Evolutionary conservation across 2,113 vertebrate genomes (phyloP).

Genomic region (Coptodon bakossiorum): DNA sequence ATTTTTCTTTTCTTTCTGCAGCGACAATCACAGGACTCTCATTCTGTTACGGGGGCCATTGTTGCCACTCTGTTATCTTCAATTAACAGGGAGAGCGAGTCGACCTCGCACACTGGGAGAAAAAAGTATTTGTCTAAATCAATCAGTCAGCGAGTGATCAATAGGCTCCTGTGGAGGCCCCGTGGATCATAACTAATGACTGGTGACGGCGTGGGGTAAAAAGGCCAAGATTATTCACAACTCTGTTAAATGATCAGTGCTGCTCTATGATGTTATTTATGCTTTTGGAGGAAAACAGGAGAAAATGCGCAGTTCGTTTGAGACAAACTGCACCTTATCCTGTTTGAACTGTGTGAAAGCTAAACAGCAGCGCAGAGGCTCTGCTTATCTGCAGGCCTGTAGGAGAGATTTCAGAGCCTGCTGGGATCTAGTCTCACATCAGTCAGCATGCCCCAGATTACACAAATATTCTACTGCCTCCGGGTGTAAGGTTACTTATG

Average conservation of each 20-base stretch:
- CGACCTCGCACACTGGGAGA: slow-evolving; percentile 67
- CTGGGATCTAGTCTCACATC: not conserved
- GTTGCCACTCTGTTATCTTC: slow-evolving; percentile 73
- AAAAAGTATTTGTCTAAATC: slow-evolving; percentile 70
- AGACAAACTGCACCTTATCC: not conserved
- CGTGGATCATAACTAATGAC: slow-evolving; percentile 51
- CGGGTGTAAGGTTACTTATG: not conserved
- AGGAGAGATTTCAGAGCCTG: not conserved
- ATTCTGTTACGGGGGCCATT: slow-evolving; percentile 70
- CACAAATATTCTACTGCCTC: not conserved
- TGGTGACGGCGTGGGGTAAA: slow-evolving; percentile 63
- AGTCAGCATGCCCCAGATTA: not conserved
- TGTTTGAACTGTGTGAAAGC: not conserved
- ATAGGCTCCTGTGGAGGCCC: slow-evolving; percentile 65
- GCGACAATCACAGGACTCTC: slow-evolving; percentile 71
- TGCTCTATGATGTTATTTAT: not conserved
- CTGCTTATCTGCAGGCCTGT: not conserved
- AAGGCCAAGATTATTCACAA: slow-evolving; percentile 69
- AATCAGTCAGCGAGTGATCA: slow-evolving; percentile 75
- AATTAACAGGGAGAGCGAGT: slow-evolving; percentile 71
- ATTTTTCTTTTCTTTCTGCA: slow-evolving; percentile 66
- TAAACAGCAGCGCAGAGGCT: not conserved
- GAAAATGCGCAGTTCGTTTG: not conserved
- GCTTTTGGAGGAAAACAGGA: not conserved
- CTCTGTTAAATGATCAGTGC: slow-evolving; percentile 45